Base-by-base conservation (phyloP, 64 coral and sea anemone species). In the Pocillopora damicornis region DNA sequence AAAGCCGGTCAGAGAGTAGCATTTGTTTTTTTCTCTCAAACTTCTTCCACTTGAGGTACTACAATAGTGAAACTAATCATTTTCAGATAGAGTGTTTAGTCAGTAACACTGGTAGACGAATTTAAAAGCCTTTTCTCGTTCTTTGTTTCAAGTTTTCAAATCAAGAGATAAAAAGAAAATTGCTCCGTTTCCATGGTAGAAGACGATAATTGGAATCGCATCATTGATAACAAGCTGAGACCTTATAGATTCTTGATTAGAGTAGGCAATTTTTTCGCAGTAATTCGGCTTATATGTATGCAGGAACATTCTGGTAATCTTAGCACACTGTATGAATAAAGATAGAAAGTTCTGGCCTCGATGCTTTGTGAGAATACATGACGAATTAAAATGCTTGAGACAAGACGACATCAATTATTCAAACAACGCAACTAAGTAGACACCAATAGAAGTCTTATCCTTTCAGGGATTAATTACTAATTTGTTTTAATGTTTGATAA, bases 141-240 rank as follows among this genome's bases (percentile, higher is more conserved):
- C 35, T 13, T 80, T 15, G 15, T 73, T 77, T 12, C 25, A 26
- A 16, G 78, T 63, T 80, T 80, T n/a, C 78, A 80, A 80, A 62
- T 80, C 18, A 80, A 63, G 4, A 63, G 59, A 80, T 63, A 51
- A 16, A 63, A 80, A 15, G n/a, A 63, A 64, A 36, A 71, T 71
- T 23, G 12, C 22, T 71, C 9, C 25, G 22, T 71, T 26, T 71
- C 67, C 25, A 71, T 23, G 67, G 67, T 71, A 23, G 67, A 23
- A 23, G 25, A 25, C 22, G 25, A 36, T 60, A 79, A 60, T 79
- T 80, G 0, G 63, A 61, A 30, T 60, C 26, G 60, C 51, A 34
- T 35, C 57, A 37, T 34, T 63, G 60, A 35, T 63, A 80, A 63
- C 11, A 25, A 42, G 25, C 12, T 61, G 15, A 63, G 34, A 16